These are phyloP conservation scores for Cephus sareptanus DNA, from an alignment of 2,888 invertebrate genomes.

Conservation along the genomic window DNA sequence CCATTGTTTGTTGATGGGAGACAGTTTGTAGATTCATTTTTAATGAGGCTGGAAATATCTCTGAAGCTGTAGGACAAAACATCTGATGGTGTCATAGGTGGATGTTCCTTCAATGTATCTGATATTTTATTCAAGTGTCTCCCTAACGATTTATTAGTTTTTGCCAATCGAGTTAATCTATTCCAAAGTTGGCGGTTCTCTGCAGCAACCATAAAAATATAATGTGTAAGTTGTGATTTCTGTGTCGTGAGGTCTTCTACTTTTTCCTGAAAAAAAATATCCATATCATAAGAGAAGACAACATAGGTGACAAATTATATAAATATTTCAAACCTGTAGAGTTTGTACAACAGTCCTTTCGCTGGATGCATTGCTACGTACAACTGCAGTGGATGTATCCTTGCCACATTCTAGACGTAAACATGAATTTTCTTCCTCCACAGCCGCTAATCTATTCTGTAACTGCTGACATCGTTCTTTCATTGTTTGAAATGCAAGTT, in stretches of 20 bases:
- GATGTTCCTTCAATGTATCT: constrained; percentile 67
- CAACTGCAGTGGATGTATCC: constrained; percentile 30
- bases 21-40: constrained; percentile 35
- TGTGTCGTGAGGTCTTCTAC: constrained; percentile 79
- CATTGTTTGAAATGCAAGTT: constrained; percentile 83
- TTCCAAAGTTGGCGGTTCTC: constrained; percentile 86
- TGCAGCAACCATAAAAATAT: constrained; percentile 82
- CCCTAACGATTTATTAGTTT: constrained; percentile 70
- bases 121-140: constrained; percentile 69
- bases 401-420: constrained; percentile 67
- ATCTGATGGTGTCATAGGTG: constrained; percentile 47
- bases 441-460: constrained; percentile 75
- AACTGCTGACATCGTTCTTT: constrained; percentile 83
- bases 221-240: constrained; percentile 81
- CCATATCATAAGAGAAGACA: background rate
- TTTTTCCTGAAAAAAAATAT: constrained; percentile 66
- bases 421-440: constrained; percentile 82
- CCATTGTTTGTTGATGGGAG: constrained; percentile 35
- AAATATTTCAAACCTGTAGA: constrained; percentile 38
- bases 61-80: constrained; percentile 47
- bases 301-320: background rate
- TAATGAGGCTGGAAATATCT: constrained; percentile 33
- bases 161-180: constrained; percentile 74
- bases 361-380: constrained; percentile 25
- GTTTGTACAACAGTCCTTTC: constrained; percentile 35